These are phyloP conservation scores for Polydrusus pterygomalis DNA, from an alignment of 2,888 invertebrate species.

Conservation along the genomic window DNA sequence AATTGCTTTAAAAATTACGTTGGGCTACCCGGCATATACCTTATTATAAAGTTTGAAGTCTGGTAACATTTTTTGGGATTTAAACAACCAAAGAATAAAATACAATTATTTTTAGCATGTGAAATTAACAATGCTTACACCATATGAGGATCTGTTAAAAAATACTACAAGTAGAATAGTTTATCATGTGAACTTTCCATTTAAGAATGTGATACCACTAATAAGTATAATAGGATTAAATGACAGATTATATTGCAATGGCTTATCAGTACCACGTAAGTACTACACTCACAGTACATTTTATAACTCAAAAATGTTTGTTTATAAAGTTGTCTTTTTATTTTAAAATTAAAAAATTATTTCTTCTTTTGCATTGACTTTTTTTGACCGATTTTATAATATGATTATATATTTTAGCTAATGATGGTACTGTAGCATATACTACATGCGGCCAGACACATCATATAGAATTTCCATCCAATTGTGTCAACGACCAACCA, in stretches of 20 bases:
- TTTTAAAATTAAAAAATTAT: too few relatives aligned
- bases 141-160: neutral
- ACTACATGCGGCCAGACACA: slow-evolving; percentile 3
- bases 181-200: neutral
- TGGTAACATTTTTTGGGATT: too few relatives aligned
- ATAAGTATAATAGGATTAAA: slow-evolving; percentile 1
- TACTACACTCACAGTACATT: neutral
- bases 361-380: too few relatives aligned
- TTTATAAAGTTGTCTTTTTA: too few relatives aligned
- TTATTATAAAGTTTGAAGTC: too few relatives aligned
- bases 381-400: neutral
- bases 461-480: neutral
- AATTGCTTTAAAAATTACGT: too few relatives aligned
- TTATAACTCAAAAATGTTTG: too few relatives aligned
- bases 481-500: neutral
- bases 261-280: neutral
- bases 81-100: too few relatives aligned
- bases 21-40: too few relatives aligned
- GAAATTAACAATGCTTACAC: neutral
- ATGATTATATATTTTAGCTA: slow-evolving; percentile 3
- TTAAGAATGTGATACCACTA: neutral
- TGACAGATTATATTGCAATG: neutral
- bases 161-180: neutral
- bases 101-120: neutral
- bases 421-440: neutral